Conservation (phyloP, 2,888 invertebrate species). For the Augiades crinisus region DNA sequence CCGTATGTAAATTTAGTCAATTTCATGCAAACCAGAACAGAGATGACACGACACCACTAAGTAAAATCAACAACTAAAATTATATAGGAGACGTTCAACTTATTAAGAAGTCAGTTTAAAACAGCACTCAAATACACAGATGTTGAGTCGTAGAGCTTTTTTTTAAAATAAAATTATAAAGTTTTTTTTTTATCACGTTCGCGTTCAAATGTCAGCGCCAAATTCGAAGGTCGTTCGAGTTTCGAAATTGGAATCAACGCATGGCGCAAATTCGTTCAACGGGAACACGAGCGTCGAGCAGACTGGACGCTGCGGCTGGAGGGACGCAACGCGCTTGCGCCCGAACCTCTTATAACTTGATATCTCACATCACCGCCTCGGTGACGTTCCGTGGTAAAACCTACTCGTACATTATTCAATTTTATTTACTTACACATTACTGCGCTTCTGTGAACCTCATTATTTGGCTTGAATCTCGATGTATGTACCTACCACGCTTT, state of each 20-base stretch:
- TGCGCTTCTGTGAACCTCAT: constrained; percentile 7
- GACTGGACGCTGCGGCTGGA: constrained; percentile 59
- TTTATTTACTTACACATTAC: constrained; percentile 62
- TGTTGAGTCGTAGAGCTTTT: background rate
- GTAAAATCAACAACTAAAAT: constrained; percentile 23
- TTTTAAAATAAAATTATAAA: constrained; percentile 5
- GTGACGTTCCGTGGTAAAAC: constrained; percentile 73
- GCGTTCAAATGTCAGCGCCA: constrained; percentile 34
- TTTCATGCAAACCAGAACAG: constrained; percentile 26
- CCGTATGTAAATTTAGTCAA: constrained; percentile 27
- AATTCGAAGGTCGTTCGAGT: constrained; percentile 48
- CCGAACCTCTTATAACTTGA: constrained; percentile 73
- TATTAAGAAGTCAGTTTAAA: constrained; percentile 5
- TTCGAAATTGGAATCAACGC: constrained; percentile 48
- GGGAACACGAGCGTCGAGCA: constrained; percentile 56
- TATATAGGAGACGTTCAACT: constrained; percentile 14
- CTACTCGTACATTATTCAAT: constrained; percentile 74
- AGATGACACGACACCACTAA: constrained; percentile 27
- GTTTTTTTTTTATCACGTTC: constrained; percentile 35
- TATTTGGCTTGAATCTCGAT: background rate
- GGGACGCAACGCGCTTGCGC: constrained; percentile 60
- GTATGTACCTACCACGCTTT: too few species aligned
- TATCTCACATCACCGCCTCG: constrained; percentile 74
- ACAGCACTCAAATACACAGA: constrained; percentile 1
- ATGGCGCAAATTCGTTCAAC: constrained; percentile 57